Conservation (phyloP, 2,888 invertebrate genomes). For the Plagiodera versicolora region DNA sequence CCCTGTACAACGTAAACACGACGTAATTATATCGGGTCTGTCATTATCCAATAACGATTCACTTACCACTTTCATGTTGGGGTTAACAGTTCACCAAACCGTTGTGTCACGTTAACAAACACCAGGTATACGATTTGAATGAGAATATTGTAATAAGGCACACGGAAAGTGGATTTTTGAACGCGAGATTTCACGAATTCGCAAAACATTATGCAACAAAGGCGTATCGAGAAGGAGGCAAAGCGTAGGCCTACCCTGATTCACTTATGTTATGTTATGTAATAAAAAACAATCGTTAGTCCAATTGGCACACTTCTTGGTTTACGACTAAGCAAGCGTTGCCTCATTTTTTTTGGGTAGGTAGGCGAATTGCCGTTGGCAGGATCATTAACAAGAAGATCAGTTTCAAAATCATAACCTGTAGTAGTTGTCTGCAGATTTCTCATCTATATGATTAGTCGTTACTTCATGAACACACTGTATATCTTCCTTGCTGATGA, state of each 20-base stretch:
- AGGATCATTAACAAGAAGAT: no score
- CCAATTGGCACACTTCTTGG: no score
- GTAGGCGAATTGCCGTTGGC: no score
- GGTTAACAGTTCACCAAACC: background rate
- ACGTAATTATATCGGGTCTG: no score
- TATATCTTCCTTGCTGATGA: no score
- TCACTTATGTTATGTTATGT: background rate
- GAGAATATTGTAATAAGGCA: background rate
- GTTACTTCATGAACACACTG: no score
- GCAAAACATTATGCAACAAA: background rate
- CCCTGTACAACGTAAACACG: no score
- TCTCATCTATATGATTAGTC: no score
- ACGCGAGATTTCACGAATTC: background rate
- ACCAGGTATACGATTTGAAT: background rate
- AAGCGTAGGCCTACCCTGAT: background rate
- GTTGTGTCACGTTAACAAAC: background rate
- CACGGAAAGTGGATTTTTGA: background rate
- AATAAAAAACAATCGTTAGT: background rate
- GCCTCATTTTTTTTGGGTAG: background rate
- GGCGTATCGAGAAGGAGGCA: background rate
- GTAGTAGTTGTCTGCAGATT: no score
- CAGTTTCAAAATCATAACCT: no score
- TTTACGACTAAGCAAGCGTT: background rate
- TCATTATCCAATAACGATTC: background rate
- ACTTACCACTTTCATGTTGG: background rate